Base-by-base conservation (phyloP, 2,113 vertebrate species). In the Petrocephalus zakoni region DNA sequence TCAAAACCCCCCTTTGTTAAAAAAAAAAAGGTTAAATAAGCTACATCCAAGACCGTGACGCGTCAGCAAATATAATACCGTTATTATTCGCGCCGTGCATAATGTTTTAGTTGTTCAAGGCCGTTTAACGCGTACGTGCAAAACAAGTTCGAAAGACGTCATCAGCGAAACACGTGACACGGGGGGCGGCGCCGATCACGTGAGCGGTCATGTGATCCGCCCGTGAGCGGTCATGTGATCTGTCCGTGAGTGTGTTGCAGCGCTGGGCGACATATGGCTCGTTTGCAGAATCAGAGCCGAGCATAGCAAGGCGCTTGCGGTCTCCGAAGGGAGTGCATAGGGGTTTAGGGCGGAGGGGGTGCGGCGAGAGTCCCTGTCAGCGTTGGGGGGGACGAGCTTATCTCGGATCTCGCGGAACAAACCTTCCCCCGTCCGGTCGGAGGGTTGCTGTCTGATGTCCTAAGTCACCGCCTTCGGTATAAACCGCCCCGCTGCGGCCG, bases 181-280 rank as follows among this genome's bases (percentile, higher is more conserved):
- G 25, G n/a, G 61, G 61, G n/a, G 11, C 1, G 25, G 42, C 68
- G 11, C 4, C 42, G 42, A 5, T 88, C 94, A 94, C 92, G 92
- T 95, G 95, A 95, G 2, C 0, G 25, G 88, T 94, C 85, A 86
- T 19, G 29, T 86, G 85, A 86, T 52, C 25, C 25, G n/a, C 15
- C n/a, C 4, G 13, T 11, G 5, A 5, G 21, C 0, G 25, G 88
- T 94, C 85, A 86, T 19, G 29, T 86, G 85, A 86, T 52, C 25
- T 51, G n/a, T 25, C n/a, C 4, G 13, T 11, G 5, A 5, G 21
- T n/a, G 2, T 29, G n/a, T 15, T 13, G 82, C 22, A 10, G 49
- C 8, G 21, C 22, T 51, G 25, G 9, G 82, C 6, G 9, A 52
- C 21, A 1, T n/a, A n/a, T 84, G 82, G 22, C 2, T 47, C 1